Base-by-base conservation (phyloP, 2,113 vertebrate species). In the Tetrao urogallus region DNA sequence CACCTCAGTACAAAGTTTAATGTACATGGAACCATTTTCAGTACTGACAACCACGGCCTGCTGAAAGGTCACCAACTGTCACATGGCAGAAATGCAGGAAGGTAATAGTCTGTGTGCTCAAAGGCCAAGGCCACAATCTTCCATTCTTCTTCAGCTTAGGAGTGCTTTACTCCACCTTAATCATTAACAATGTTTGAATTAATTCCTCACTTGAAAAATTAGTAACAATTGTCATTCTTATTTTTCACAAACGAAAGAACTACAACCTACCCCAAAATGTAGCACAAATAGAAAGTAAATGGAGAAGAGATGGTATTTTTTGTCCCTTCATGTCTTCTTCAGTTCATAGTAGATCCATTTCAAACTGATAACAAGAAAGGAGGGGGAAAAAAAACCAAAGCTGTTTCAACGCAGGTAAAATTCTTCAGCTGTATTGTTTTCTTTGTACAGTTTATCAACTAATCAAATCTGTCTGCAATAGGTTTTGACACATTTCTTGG, bases 261-360 rank as follows among this genome's bases (percentile, higher is more conserved):
- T 61, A n/a, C 67, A 87, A 86, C 92, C 6, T 91, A 96, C 92
- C 84, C 38, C 21, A 52, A 91, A 71, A 7, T 7, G 7, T 27
- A 81, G 61, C 6, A 47, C 1, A 25, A 45, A 47, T 30, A 32
- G 25, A 6, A 63, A 88, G 75, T 30, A 92, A 73, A 85, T 0
- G 64, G 50, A 89, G 57, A 24, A 50, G n/a, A 83, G 14, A 30
- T 38, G 30, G 5, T 42, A 30, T 70, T 40, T 66, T 84, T 40
- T 45, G 30, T 22, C 22, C n/a, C 18, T 77, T 89, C 84, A 82
- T 91, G 36, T 85, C 71, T 45, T 89, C 54, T 18, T 34, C n/a
- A 22, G 19, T 58, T 85, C 6, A 19, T 2, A 50, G 3, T 0
- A 79, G 20, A 76, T 8, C 72, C 13, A 13, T 1, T 10, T 47